Evolutionary conservation across 1,140 invertebrate species (phyloP).

Genomic region (Gyrodactylus bullatarudis): DNA sequence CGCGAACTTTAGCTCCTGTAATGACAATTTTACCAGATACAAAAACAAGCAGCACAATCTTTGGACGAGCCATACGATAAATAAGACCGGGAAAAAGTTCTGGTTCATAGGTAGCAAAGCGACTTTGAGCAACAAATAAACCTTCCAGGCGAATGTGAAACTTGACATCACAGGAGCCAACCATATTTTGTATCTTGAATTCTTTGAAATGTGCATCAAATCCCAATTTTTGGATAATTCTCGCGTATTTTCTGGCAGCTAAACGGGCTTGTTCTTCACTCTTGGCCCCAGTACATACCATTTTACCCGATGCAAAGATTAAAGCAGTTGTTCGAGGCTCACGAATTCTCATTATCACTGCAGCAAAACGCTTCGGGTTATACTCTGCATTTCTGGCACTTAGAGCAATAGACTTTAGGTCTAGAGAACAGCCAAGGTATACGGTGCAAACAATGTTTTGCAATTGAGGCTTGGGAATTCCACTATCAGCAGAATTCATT

Average conservation of each 20-base stretch:
- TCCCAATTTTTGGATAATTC: constrained; percentile 92
- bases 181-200: constrained; percentile 99
- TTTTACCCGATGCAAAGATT: constrained; percentile 96
- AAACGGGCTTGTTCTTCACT: constrained; percentile 83
- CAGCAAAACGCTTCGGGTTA: constrained; percentile 96
- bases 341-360: constrained; percentile 94
- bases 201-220: constrained; percentile 91
- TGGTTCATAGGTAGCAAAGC: constrained; percentile 56
- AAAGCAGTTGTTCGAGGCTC: constrained; percentile 88
- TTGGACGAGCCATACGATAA: constrained; percentile 93
- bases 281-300: constrained; percentile 98
- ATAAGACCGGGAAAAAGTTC: constrained; percentile 81
- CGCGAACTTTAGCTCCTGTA: constrained; percentile 78
- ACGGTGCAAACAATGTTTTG: constrained; percentile 59
- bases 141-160: constrained; percentile 92
- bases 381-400: constrained; percentile 98
- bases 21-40: constrained; percentile 90
- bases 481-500: not conserved
- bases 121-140: constrained; percentile 66
- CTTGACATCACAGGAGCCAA: constrained; percentile 92
- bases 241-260: constrained; percentile 83
- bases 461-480: constrained; percentile 2
- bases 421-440: constrained; percentile 43
- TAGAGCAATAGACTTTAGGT: constrained; percentile 50
- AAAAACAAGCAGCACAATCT: constrained; percentile 91